Evolutionary conservation across 2,797 vertebrate genomes (phyloP).

Genomic region (Sternarchorhynchus goeldii): DNA sequence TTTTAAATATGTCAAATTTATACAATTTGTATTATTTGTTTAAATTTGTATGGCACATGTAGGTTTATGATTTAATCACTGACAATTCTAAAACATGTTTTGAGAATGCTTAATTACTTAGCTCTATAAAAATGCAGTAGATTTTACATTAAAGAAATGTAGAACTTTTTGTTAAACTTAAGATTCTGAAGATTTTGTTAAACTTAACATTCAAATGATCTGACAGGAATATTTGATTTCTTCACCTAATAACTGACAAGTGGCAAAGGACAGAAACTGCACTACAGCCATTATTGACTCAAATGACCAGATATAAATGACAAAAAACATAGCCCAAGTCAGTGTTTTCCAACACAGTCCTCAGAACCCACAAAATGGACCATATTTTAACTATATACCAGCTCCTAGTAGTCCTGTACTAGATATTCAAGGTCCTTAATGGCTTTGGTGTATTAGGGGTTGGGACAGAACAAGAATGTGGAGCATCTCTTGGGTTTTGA

Average conservation of each 20-base stretch:
- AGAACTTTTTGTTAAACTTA: not conserved
- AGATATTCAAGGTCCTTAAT: too few species aligned
- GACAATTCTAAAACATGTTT: not conserved
- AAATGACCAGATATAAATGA: conserved; percentile 5
- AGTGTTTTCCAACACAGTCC: too few species aligned
- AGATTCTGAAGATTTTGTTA: not conserved
- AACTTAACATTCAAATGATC: not conserved
- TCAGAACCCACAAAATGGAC: too few species aligned
- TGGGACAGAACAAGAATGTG: conserved; percentile 15
- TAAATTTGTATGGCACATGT: not conserved
- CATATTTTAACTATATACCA: too few species aligned
- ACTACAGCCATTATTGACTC: not conserved
- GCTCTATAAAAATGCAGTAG: not conserved
- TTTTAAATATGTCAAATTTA: conserved; percentile 39
- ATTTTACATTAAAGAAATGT: not conserved
- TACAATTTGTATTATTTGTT: conserved; percentile 27
- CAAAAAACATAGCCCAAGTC: not conserved
- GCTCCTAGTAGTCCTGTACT: too few species aligned
- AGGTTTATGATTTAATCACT: not conserved
- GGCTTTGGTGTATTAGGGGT: too few species aligned
- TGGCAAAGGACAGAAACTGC: not conserved
- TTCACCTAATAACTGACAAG: too few species aligned
- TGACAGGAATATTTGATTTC: not conserved
- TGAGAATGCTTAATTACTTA: not conserved
- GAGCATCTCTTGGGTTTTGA: too few species aligned